Conservation (phyloP, 2,888 invertebrate genomes). For the Eupithecia tripunctaria region DNA sequence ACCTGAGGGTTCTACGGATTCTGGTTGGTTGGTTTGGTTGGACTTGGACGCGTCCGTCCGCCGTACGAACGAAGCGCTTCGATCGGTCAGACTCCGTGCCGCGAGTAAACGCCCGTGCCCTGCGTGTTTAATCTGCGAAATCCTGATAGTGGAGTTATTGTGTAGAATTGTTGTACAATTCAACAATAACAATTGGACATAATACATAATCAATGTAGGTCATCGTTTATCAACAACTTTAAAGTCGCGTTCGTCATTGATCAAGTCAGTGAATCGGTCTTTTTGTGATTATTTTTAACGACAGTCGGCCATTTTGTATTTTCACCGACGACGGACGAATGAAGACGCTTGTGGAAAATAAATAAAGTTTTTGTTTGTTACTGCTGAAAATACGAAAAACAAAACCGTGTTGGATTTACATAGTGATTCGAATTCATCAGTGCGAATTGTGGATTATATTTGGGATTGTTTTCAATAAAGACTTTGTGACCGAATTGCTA, state of each 20-base stretch:
- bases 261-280: constrained; percentile 14
- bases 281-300: constrained; percentile 55
- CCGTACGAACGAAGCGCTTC: constrained; percentile 42
- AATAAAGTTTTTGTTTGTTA: constrained; percentile 36
- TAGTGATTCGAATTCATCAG: constrained; percentile 6
- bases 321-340: constrained; percentile 50
- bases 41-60: constrained; percentile 46
- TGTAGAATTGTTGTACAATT: constrained; percentile 19
- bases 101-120: constrained; percentile 20
- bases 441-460: constrained; percentile 4
- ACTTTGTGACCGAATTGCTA: constrained; percentile 26
- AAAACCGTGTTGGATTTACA: constrained; percentile 21
- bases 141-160: constrained; percentile 19
- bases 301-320: constrained; percentile 77
- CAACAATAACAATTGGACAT: constrained; percentile 27
- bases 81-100: constrained; percentile 21
- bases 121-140: constrained; percentile 15
- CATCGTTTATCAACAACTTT: constrained; percentile 25
- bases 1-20: too few species aligned
- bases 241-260: constrained; percentile 13
- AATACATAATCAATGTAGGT: constrained; percentile 1
- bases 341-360: constrained; percentile 67
- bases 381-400: not conserved
- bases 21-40: constrained; percentile 11
- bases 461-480: constrained; percentile 30